Evolutionary conservation across 2,797 vertebrate species (phyloP).

Genomic region (Molossus molossus): DNA sequence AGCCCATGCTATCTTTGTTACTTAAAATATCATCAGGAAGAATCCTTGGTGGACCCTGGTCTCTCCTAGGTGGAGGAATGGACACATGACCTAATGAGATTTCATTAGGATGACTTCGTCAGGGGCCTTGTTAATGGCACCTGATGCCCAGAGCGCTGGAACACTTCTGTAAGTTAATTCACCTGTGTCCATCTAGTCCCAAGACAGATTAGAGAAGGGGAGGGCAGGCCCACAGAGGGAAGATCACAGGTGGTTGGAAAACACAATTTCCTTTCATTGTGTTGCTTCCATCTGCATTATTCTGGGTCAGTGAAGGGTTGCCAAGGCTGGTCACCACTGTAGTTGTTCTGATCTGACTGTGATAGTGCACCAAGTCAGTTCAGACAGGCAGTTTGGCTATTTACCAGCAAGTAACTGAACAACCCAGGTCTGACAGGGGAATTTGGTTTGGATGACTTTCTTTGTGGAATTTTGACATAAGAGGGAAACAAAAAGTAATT

Average conservation of each 20-base stretch:
- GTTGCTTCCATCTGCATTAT: neutral
- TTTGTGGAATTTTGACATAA: conserved; percentile 28
- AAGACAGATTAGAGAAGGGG: neutral
- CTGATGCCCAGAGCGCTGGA: neutral
- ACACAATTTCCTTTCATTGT: neutral
- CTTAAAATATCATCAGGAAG: conserved; percentile 44
- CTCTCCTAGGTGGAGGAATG: neutral
- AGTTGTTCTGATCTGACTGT: neutral
- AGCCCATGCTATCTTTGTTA: neutral
- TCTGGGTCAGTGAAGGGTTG: neutral
- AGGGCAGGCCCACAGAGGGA: neutral
- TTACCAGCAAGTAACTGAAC: neutral
- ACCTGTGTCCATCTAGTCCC: neutral
- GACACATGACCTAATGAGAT: neutral
- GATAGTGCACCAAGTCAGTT: neutral
- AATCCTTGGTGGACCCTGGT: neutral
- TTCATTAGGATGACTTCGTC: neutral
- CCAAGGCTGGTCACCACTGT: neutral
- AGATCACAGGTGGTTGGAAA: neutral
- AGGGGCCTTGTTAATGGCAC: neutral
- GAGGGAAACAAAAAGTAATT: neutral
- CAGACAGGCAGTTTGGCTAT: neutral
- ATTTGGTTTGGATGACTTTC: conserved; percentile 13
- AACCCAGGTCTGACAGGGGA: neutral
- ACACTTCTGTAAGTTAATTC: neutral